These are phyloP conservation scores for Apus apus DNA, from an alignment of 2,113 vertebrate genomes.

Conservation along the genomic window DNA sequence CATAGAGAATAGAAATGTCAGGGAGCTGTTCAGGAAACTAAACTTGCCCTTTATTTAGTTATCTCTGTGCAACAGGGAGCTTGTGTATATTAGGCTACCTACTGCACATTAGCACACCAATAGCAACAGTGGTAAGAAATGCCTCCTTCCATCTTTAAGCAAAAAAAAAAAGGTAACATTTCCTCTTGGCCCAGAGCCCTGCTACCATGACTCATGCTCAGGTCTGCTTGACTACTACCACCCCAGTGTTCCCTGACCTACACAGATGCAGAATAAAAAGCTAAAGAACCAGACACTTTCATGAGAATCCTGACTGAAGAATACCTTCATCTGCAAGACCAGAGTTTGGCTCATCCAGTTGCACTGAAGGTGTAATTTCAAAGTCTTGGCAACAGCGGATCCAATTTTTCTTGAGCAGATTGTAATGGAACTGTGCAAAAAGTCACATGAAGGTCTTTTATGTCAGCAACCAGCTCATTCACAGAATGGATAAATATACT, in stretches of 20 bases:
- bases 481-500: not conserved
- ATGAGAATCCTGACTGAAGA: not conserved
- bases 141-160: not conserved
- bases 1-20: not conserved
- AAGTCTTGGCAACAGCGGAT: not conserved
- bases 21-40: not conserved
- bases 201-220: not conserved
- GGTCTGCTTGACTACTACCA: not conserved
- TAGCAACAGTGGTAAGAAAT: not conserved
- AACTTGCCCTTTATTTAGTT: not conserved
- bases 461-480: not conserved
- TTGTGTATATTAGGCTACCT: not conserved
- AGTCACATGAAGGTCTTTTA: not conserved
- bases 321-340: fast-evolving
- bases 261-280: not conserved
- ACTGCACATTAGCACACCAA: not conserved
- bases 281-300: not conserved
- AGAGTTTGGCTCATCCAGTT: not conserved
- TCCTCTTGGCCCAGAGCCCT: not conserved
- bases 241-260: not conserved
- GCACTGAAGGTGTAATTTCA: not conserved
- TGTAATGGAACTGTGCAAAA: not conserved
- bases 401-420: not conserved
- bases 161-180: not conserved
- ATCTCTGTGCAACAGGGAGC: not conserved